Percentiles rank a stretch among this genome's conserved stretches.
phyloP scores from a whole-genome alignment of 1,140 invertebrate species.

The Galleria mellonella region DNA sequence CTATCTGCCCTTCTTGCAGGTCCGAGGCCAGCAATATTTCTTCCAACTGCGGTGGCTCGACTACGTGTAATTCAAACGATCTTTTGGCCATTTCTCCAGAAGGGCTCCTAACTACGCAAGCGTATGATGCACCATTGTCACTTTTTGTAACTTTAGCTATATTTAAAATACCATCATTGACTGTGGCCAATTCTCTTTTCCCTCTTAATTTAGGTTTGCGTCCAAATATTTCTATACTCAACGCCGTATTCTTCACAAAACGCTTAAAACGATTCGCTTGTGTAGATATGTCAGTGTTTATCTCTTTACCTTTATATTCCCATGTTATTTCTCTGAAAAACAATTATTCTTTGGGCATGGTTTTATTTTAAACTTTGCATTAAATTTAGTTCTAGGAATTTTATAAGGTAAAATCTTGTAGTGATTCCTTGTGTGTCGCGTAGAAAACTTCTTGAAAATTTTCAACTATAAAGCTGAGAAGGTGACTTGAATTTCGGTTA shows the following conservation, averaged over 20 bases:
- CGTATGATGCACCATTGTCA: constrained; percentile 82
- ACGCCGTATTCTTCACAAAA: constrained; percentile 33
- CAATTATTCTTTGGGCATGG: no score
- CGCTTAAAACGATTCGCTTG: constrained; percentile 50
- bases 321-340: constrained; percentile 68
- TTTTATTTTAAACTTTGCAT: no score
- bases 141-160: constrained; percentile 83
- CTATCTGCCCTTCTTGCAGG: constrained; percentile 89
- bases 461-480: no score
- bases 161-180: constrained; percentile 75
- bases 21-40: constrained; percentile 73
- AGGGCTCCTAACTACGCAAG: constrained; percentile 86
- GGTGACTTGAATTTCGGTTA: no score
- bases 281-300: constrained; percentile 33
- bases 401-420: no score
- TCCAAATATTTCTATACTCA: constrained; percentile 61
- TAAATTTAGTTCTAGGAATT: no score
- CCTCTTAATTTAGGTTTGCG: constrained; percentile 66
- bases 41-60: constrained; percentile 83
- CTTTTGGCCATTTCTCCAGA: constrained; percentile 85
- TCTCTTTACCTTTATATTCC: constrained; percentile 68
- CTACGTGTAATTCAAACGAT: constrained; percentile 80
- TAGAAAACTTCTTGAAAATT: no score
- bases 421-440: no score
- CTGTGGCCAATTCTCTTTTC: constrained; percentile 37